Evolutionary conservation across 2,888 invertebrate species (phyloP), one percentile per base, ranked within the genome.

Genomic region (Drymonia ruficornis): DNA sequence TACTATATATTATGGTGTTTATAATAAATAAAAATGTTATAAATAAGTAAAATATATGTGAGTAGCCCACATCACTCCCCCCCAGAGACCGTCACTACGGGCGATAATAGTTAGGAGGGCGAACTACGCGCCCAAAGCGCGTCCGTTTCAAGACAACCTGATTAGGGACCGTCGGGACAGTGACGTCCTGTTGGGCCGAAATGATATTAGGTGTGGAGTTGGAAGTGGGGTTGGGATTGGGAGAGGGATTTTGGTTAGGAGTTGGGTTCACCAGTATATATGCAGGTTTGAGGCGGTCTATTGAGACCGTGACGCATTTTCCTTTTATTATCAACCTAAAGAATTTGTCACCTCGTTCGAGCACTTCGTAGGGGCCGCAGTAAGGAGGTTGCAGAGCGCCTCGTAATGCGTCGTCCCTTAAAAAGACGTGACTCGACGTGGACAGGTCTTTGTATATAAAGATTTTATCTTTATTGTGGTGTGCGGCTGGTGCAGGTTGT

Each of bases 371-470:
- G 5, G 36, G 13, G 3, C 28, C 28, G 8, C 6, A 1, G 2
- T 28, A 28, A 28, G 28, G 1, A 7, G 28, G 28, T 28, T 28
- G 28, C 1, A 28, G 2, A 8, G 28, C 1, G 7, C 28, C 4
- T 28, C 28, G 28, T 28, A 7, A 28, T 28, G 28, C 6, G 11
- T 53, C 50, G 18, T 56, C 56, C 44, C 56, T 45, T 18, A 56
- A 12, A 29, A 56, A 56, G 8, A 56, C 56, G 19, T 57, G 56
- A 29, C 38, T 48, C 1, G 56, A 50, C 1, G 48, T 23, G 2
- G 16, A 44, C 11, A 57, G 16, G 1, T 57, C 56, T n/a, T 53
- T 57, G 18, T 45, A 48, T 0, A 57, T 15, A 40, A 57, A 57
- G 13, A 51, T 49, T 42, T 49, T 53, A 9, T 29, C 28, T 12